A percentile compares a stretch with the other conserved stretches of the same genome.
Conservation (phyloP, 2,113 vertebrate species). For the Pipa parva region DNA sequence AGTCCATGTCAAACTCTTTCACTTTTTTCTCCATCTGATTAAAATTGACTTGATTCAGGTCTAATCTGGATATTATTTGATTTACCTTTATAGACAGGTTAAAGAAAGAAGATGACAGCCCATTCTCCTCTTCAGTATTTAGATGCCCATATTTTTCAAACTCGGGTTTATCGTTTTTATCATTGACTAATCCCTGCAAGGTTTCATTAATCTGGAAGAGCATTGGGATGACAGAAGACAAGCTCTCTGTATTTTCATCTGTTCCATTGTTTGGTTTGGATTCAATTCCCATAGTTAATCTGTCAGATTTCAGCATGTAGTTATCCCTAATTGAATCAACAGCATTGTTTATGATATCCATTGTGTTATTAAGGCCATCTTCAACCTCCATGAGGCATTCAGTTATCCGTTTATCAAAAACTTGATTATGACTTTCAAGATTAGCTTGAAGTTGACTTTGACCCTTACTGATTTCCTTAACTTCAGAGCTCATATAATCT, state of each 20-base stretch:
- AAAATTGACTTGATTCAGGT: conserved; percentile 49
- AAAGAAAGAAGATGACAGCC: conserved; percentile 42
- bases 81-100: conserved; percentile 55
- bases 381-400: conserved; percentile 62
- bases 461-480: conserved; percentile 53
- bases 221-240: conserved; percentile 54
- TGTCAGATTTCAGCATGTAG: conserved; percentile 51
- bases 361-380: conserved; percentile 71
- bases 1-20: conserved; percentile 25
- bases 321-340: conserved; percentile 69
- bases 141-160: conserved; percentile 39
- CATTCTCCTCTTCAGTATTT: conserved; percentile 17
- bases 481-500: conserved; percentile 48
- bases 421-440: conserved; percentile 47
- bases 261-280: conserved; percentile 47
- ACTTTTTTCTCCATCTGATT: conserved; percentile 52
- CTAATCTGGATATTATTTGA: conserved; percentile 46
- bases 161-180: conserved; percentile 42
- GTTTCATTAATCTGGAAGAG: conserved; percentile 61
- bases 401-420: conserved; percentile 54
- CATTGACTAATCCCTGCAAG: conserved; percentile 48
- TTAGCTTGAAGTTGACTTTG: conserved; percentile 59
- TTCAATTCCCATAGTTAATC: not conserved
- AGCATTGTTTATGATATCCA: conserved; percentile 64
- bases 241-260: conserved; percentile 49